Percentiles rank a stretch among this genome's conserved stretches.
Evolutionary conservation across 2,113 vertebrate species (phyloP).

Genomic region (Tenrec ecaudatus): DNA sequence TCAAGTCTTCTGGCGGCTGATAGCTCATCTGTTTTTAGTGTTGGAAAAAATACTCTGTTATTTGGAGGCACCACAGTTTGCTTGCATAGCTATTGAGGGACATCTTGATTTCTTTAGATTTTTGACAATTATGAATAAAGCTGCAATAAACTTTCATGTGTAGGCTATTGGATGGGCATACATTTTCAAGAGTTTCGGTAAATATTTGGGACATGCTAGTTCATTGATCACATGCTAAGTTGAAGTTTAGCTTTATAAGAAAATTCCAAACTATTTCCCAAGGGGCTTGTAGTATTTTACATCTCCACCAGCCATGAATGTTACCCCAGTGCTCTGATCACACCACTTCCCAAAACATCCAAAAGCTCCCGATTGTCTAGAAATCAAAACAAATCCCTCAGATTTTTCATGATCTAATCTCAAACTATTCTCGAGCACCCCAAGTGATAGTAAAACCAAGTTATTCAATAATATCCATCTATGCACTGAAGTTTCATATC

Average conservation of each 20-base stretch:
- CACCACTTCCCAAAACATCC: neutral
- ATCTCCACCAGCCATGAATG: neutral
- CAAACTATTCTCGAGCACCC: neutral
- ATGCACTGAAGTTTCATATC: too few species aligned
- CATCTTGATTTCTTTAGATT: neutral
- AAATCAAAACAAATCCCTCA: neutral
- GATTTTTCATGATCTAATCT: neutral
- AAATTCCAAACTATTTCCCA: neutral
- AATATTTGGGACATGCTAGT: neutral
- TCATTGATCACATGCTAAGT: neutral
- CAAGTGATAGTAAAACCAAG: neutral
- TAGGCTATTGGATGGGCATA: neutral
- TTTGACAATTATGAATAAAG: neutral
- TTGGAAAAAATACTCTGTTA: neutral
- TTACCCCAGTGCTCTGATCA: neutral
- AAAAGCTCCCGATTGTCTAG: neutral
- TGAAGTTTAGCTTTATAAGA: neutral
- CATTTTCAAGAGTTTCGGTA: neutral
- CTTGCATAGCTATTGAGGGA: neutral
- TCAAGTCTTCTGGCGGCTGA: neutral
- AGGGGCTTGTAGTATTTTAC: neutral
- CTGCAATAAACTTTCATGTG: neutral
- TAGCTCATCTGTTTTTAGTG: neutral
- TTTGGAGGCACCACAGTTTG: neutral
- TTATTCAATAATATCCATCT: neutral